A percentile compares a stretch with the other conserved stretches of the same genome.
phyloP scores from a whole-genome alignment of 1,140 invertebrate species.

The Himalopsyche phryganea region DNA sequence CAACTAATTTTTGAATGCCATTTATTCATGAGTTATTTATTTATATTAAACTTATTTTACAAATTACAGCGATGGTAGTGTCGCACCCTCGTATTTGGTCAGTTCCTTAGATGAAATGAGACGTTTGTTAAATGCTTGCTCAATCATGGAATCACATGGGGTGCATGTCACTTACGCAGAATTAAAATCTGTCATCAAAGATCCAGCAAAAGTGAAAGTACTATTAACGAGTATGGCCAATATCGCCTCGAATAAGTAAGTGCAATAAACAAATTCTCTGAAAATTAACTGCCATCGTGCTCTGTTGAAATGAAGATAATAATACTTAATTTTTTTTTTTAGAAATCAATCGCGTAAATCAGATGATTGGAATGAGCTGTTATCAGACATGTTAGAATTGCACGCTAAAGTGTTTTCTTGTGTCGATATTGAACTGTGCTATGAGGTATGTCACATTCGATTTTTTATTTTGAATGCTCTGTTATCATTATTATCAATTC shows the following conservation, averaged over 20 bases:
- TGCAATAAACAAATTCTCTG: too few relatives aligned
- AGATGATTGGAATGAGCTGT: slow-evolving; percentile 28
- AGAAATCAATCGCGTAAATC: slow-evolving; percentile 11
- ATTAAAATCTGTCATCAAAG: slow-evolving; percentile 47
- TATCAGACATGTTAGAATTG: slow-evolving; percentile 28
- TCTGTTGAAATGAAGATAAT: neutral
- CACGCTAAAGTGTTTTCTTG: slow-evolving; percentile 26
- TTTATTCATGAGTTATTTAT: too few relatives aligned
- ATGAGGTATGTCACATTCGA: slow-evolving; percentile 22
- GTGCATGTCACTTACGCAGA: slow-evolving; percentile 47
- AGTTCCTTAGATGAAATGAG: slow-evolving; percentile 45
- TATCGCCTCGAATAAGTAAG: slow-evolving; percentile 52
- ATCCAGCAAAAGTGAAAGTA: slow-evolving; percentile 46
- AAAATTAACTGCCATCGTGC: neutral
- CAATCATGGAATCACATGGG: slow-evolving; percentile 47
- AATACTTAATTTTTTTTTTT: neutral
- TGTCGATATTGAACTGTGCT: slow-evolving; percentile 28
- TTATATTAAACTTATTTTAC: too few relatives aligned
- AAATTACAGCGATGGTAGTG: slow-evolving; percentile 41
- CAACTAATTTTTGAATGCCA: too few relatives aligned
- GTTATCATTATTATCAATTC: too few relatives aligned
- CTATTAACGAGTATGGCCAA: slow-evolving; percentile 55
- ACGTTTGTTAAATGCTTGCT: slow-evolving; percentile 48
- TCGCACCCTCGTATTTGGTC: slow-evolving; percentile 40
- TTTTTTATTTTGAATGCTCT: neutral